Evolutionary conservation across 2,113 vertebrate genomes (phyloP), one percentile per base, ranked within the genome.

Genomic region (Pygoscelis adeliae): DNA sequence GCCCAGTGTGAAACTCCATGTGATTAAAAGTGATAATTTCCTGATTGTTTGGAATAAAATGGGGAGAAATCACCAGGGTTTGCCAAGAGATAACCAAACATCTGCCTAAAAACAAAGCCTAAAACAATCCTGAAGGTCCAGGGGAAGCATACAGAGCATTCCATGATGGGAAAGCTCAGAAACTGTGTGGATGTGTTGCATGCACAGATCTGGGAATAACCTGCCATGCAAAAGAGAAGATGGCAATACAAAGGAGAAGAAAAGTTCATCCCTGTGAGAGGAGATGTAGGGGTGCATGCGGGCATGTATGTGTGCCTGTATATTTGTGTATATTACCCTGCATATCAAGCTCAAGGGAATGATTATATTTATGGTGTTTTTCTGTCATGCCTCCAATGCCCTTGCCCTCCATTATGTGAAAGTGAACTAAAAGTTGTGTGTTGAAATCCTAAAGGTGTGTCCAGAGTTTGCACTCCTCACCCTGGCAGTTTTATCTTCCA

Each of bases 271-370:
- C 10, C 29, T 34, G 9, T 20, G 36, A 72, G 17, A 81, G 11
- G 12, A 77, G 4, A 15, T 42, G 16, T 13, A 10, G 22, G 22
- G 20, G 3, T 40, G 23, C 15, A 46, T 17, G 40, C 0, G 3
- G 7, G 5, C 0, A 0, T 66, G 13, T 9, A 4, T 13, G 18
- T 23, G 8, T 46, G 16, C 5, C 26, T 58, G 17, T 26, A 12
- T 63, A 26, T 69, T 58, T 16, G 7, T 19, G 20, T 23, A 10
- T 26, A 40, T 50, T 6, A 32, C 13, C 11, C 15, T 30, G n/a
- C 15, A n/a, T 15, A 18, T 14, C 11, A 19, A 32, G 21, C 11
- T 81, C n/a, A 14, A 36, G 16, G 13, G 9, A 10, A 34, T 25
- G 26, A 15, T 27, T 59, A 4, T 15, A 32, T 32, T 42, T 18